Evolutionary conservation across 92 coral and sea anemone genomes (phyloP), one percentile per base, ranked within the genome.

Genomic region (Palythoa heliodiscus): DNA sequence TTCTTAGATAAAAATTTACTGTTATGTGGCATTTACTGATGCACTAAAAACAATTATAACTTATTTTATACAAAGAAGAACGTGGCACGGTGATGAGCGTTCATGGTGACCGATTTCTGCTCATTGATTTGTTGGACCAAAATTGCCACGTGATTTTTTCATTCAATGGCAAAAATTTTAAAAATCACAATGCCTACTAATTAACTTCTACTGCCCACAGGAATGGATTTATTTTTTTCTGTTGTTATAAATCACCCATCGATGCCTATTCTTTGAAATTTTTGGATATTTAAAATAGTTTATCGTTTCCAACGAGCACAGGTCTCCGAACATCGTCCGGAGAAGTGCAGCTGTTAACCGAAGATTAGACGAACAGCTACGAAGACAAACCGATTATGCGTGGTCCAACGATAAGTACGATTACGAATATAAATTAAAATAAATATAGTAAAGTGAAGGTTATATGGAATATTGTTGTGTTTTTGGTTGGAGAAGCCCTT

Each of bases 311-410:
- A 48, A 23, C 24, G 38, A 14, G 47, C 39, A 23, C 19, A 20
- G 73, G 11, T 22, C 66, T 20, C 74, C 55, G 84, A 80, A 24
- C 5, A 43, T 24, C 29, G 60, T 80, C 84, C 84, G 84, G 74
- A 80, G 48, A 80, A 37, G 58, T 80, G 84, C 84, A 80, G 84
- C 84, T 80, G 84, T 20, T 80, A 24, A 43, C 73, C 84, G 84
- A 80, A 80, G 61, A 24, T 48, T n/a, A 19, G 7, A 80, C 84
- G 84, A 80, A 66, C 73, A 47, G 47, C 2, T 22, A 40, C 84
- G 84, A 80, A 80, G 73, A 63, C 72, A 67, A 80, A 15, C 74
- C 84, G 84, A 80, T 48, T 80, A 80, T 80, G 84, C 84, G 84
- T 80, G 74, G 84, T 80, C 84, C 39, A 39, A 54, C 84, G 55